Evolutionary conservation across 2,888 invertebrate genomes (phyloP), one percentile per base, ranked within the genome.

Genomic region (Agriotes lineatus): DNA sequence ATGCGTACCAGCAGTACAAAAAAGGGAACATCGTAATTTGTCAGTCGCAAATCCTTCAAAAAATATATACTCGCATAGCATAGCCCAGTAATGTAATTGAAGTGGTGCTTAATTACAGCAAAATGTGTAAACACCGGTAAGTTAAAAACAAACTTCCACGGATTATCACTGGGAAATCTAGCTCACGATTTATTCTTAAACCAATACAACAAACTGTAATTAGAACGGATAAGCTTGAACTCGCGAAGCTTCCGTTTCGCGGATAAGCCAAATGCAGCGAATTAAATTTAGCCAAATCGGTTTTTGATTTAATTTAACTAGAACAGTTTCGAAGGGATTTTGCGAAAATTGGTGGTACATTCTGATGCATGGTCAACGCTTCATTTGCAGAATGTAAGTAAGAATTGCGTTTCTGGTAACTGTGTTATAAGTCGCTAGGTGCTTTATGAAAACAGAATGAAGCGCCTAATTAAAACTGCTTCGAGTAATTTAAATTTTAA

Each of bases 401-500:
- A 19, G 19, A 1, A 45, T 18, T 10, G n/a, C 9, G 12, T 25
- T 48, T 12, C 12, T 22, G 10, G 6, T 20, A 48, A 14, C 19
- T 48, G 25, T 48, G 22, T 48, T 10, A 20, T 19, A 48, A 48
- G 22, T 22, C 20, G 22, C n/a, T 48, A 22, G 22, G 19, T 48
- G 48, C 20, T 12, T 20, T 12, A 48, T 48, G 20, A 22, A 19
- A 12, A 48, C 25, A 20, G 22, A 44, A 18, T n/a, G 18, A 10
- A 48, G 10, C 18, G 12, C 16, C 6, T 52, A 52, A 52, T 35
- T 52, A 52, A 30, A 33, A 14, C 33, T 33, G 33, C 16, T 30
- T 30, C n/a, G 9, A 52, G 16, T 52, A 52, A 52, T 52, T 48
- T 30, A 52, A 52, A 52, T 16, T 52, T 52, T 52, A 52, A 52